Base-by-base conservation (phyloP, 2,113 vertebrate genomes). In the Indicator maculatus region DNA sequence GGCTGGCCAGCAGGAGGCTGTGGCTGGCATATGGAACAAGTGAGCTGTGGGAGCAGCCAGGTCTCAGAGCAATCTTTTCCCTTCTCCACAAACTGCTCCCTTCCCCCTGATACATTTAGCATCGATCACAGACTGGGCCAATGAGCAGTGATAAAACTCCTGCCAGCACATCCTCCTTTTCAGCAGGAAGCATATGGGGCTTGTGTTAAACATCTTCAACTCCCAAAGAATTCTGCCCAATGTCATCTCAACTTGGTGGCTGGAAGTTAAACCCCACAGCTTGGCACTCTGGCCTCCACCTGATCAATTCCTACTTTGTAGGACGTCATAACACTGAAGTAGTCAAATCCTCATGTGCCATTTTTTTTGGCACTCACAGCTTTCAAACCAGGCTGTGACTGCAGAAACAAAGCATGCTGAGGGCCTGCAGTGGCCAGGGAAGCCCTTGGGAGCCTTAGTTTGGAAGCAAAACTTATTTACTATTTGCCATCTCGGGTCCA, bases 401-500 rank as follows among this genome's bases (percentile, higher is more conserved):
- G 27, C n/a, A 44, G n/a, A 44, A 3, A 58, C 28, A n/a, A 56
- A 82, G 12, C 39, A 24, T 1, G 13, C 9, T 0, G 0, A 86
- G 44, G 36, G 58, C 15, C 58, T 90, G 63, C 27, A 58, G 15
- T 1, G 38, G 63, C 16, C 83, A 58, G 39, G 41, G 24, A 21
- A 88, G 26, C 45, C 31, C 45, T 44, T 2, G 9, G 55, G 24
- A 41, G 5, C 1, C 1, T 26, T 16, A 55, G 27, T 81, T 14
- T 78, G 80, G 61, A 61, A 88, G 61, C 45, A 90, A 96, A 98
- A 87, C 30, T 31, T 38, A 94, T 39, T 55, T 95, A 99, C 99
- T 98, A 99, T 97, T 98, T 99, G 93, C 99, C 99, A 3, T 99
- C 99, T 33, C 95, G 98, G 8, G 99, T 99, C 99, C 99, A 99